These are phyloP conservation scores for Galeruca laticollis DNA, from an alignment of 2,888 invertebrate species.

Conservation along the genomic window DNA sequence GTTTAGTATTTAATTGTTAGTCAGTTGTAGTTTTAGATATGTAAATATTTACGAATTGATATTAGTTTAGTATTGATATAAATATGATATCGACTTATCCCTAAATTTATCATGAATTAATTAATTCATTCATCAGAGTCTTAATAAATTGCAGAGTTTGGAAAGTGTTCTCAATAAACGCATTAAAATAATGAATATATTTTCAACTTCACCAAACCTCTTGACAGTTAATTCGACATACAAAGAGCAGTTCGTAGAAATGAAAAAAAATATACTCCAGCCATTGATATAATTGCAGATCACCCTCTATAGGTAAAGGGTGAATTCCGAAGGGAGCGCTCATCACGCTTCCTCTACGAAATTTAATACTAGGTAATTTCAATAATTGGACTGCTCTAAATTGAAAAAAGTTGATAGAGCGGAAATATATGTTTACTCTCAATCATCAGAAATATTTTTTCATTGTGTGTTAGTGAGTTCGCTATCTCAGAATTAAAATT, in stretches of 20 bases:
- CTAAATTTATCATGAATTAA: too few relatives aligned
- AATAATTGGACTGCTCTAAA: background rate
- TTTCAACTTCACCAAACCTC: background rate
- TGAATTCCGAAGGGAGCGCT: background rate
- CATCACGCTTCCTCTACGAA: slow-evolving; percentile 10
- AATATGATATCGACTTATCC: too few relatives aligned
- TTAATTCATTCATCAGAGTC: too few relatives aligned
- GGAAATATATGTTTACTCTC: background rate
- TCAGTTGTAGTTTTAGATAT: too few relatives aligned
- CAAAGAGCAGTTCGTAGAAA: background rate
- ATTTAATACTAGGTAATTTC: background rate
- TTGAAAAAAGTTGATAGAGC: background rate
- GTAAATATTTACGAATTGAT: too few relatives aligned
- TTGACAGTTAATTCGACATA: slow-evolving; percentile 4
- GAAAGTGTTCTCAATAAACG: background rate
- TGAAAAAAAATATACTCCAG: background rate
- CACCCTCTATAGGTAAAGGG: slow-evolving; percentile 10
- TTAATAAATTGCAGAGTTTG: too few relatives aligned
- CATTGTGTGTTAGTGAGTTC: too few relatives aligned
- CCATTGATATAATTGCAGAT: slow-evolving; percentile 2
- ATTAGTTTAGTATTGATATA: too few relatives aligned
- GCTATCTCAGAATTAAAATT: too few relatives aligned
- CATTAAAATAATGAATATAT: background rate
- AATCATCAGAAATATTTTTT: too few relatives aligned
- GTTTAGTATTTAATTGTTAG: too few relatives aligned